phyloP scores from a whole-genome alignment of 2,888 invertebrate species.

The Habroteleia sp. region DNA sequence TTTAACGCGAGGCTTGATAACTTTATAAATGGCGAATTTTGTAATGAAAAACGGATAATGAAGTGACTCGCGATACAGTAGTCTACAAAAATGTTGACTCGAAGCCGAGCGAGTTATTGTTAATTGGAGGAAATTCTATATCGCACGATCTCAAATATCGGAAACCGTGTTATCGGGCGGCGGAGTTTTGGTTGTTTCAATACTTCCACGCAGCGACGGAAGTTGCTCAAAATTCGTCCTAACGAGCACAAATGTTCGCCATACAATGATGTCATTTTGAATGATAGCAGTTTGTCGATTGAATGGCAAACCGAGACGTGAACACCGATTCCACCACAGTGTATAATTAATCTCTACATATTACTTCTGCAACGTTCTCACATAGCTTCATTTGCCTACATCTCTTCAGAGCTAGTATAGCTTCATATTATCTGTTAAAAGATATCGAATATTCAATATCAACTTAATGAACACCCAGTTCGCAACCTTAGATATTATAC shows the following conservation, averaged over 20 bases:
- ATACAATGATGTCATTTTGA: constrained; percentile 42
- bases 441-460: no score
- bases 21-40: no score
- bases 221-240: constrained; percentile 55
- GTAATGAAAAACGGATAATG: no score
- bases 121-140: constrained; percentile 38
- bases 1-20: no score
- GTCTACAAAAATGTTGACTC: no score
- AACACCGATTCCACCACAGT: constrained; percentile 12
- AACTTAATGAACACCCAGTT: no score
- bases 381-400: no score
- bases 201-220: constrained; percentile 38
- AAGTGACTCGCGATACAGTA: no score
- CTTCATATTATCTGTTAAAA: no score
- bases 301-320: constrained; percentile 27
- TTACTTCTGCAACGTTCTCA: constrained; percentile 25
- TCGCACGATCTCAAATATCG: constrained; percentile 32
- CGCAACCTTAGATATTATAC: no score
- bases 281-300: constrained; percentile 45
- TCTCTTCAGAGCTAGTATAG: no score
- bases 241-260: constrained; percentile 52
- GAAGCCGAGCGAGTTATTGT: not conserved
- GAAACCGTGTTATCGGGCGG: constrained; percentile 18
- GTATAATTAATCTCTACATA: constrained; percentile 46
- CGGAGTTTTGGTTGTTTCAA: constrained; percentile 22